Evolutionary conservation across 2,888 invertebrate genomes (phyloP), one percentile per base, ranked within the genome.

Genomic region (Empis livida): DNA sequence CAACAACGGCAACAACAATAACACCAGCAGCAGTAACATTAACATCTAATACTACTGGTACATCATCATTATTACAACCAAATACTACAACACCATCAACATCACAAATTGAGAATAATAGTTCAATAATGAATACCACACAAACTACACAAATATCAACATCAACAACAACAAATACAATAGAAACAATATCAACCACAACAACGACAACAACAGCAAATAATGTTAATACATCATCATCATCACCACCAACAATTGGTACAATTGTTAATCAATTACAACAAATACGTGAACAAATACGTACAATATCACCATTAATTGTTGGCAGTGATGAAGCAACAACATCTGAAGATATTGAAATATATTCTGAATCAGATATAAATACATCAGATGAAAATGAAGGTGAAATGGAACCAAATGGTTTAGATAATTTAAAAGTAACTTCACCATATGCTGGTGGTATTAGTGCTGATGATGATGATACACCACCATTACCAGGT

Each of bases 111-210:
- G 20, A 49, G 45, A 31, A 39, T 38, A 2, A 49, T 44, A 43
- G 10, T 15, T 30, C 44, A 44, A 43, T 44, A 11, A 32, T 23
- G 47, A 2, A 11, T 39, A 37, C n/a, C n/a, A 49, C 27, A 41
- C 10, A 17, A 15, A 30, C 43, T 5, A 30, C 45, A 13, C 46
- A 43, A 35, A 43, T 40, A 23, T 10, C 32, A 31, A 11, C 44
- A 30, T 11, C 23, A 20, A 16, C 48, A 1, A 44, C 59, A 31
- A 59, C n/a, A n/a, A n/a, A n/a, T n/a, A n/a, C n/a, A n/a, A n/a
- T n/a, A n/a, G n/a, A 46, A n/a, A 44, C 45, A 13, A 44, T 6
- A 16, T 46, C 49, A 3, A 53, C 51, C 13, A 47, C 51, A 27
- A 44, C 45, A 3, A 51, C 46, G 16, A 14, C 40, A 1, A 40